Evolutionary conservation across 92 coral and sea anemone species (phyloP), one percentile per base, ranked within the genome.

Genomic region (Bergia sp.): DNA sequence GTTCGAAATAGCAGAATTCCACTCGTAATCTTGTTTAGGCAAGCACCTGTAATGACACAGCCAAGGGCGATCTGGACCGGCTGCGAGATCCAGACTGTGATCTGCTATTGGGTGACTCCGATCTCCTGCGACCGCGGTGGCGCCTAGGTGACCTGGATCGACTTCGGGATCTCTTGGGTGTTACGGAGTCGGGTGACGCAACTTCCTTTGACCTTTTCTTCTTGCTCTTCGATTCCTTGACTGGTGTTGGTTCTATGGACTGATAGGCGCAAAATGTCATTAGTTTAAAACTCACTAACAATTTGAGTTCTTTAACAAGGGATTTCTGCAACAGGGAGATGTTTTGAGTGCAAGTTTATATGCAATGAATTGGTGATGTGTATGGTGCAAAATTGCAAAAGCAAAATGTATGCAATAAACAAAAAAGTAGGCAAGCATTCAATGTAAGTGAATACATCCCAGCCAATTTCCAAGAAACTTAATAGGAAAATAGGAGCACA

Each of bases 211-310:
- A 74, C n/a, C 82, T 88, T 50, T 89, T 90, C 81, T 92, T 92
- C 82, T 86, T 92, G 23, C 91, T 84, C 42, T 37, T 84, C 5
- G 87, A 73, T 76, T 93, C 91, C 76, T 89, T 93, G 6, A 57
- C 85, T 16, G 82, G 90, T 75, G 92, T 93, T 77, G 98, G 98
- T 86, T 94, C 96, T 65, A 93, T 92, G 36, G 98, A 93, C 98
- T 95, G 49, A 7, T 49, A 23, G 44, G 73, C 29, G 36, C 55
- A 44, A 36, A 21, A 73, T 18, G 3, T 49, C 21, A 18, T 23
- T 9, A 6, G 9, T 47, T 29, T 29, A 29, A 29, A 11, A 23
- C 18, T 0, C 3, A 43, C 5, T 5, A 20, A 1, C 41, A 6
- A 21, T 37, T 3, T 41, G 38, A 0, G 12, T 58, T 11, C n/a